Percentiles rank a stretch among this genome's conserved stretches.
Evolutionary conservation across 2,797 vertebrate genomes (phyloP).

Genomic region (Coilia nasus): DNA sequence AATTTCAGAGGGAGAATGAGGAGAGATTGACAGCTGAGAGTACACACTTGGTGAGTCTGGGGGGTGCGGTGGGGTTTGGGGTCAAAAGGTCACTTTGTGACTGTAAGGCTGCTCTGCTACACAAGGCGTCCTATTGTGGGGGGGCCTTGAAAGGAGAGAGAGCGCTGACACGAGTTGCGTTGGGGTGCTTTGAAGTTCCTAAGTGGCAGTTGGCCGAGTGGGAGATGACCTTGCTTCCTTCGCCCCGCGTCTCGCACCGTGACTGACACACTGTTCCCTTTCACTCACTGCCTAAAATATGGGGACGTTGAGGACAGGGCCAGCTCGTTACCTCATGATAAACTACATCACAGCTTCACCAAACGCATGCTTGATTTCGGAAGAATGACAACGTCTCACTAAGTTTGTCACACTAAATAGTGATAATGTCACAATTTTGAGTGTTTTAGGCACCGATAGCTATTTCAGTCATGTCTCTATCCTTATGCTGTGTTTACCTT

Average conservation of each 20-base stretch:
- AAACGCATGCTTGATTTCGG: not conserved
- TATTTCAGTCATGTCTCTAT: not conserved
- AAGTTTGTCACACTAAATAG: not conserved
- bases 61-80: constrained; percentile 12
- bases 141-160: constrained; percentile 32
- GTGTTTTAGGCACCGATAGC: not conserved
- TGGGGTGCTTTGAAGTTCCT: constrained; percentile 41
- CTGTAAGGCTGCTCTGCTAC: constrained; percentile 31
- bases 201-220: not conserved
- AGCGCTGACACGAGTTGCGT: constrained; percentile 17
- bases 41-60: constrained; percentile 55
- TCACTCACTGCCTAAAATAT: not conserved
- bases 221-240: constrained; percentile 2
- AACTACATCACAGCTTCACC: not conserved
- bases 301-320: not conserved
- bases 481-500: not conserved
- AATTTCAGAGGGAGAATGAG: constrained; percentile 60
- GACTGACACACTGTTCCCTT: not conserved
- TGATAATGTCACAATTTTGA: not conserved
- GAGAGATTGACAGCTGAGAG: constrained; percentile 57
- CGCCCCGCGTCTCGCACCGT: too few relatives aligned
- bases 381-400: not conserved
- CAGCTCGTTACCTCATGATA: not conserved
- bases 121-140: constrained; percentile 48
- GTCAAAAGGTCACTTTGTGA: constrained; percentile 33